Evolutionary conservation across 2,113 vertebrate species (phyloP), one percentile per base, ranked within the genome.

Genomic region (Perccottus glenii): DNA sequence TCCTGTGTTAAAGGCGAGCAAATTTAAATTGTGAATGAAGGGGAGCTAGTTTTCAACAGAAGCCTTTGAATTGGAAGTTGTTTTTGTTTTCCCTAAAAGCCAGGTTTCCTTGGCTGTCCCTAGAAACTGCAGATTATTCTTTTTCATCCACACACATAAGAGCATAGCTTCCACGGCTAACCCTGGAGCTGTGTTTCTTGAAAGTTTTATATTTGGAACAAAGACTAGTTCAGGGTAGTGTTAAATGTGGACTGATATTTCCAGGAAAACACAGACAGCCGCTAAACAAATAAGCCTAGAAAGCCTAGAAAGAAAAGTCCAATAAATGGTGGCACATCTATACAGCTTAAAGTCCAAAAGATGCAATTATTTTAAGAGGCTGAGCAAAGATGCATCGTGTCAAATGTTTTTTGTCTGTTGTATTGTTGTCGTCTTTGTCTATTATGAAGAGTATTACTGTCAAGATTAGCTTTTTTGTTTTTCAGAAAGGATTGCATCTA

Each of bases 81-180:
- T 51, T 58, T 58, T 10, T 69, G 53, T 60, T 64, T 58, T 61
- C 61, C 57, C 79, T 70, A 51, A 64, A 59, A 71, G 70, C 75
- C 12, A 38, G 53, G n/a, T 67, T 60, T 47, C 6, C 40, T 55
- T 68, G 60, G 58, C 45, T 33, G 45, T 56, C 33, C 11, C 15
- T 11, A 7, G 14, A 7, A 42, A 36, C 6, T 9, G 11, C 38
- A 19, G 45, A 40, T 43, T 38, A 12, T 3, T 59, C 40, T 38
- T 15, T 2, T 59, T 33, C 64, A 61, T 11, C 2, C 53, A 60
- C 43, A 53, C 42, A 40, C 16, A 35, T 15, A 4, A 0, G n/a
- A 14, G 60, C 47, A 72, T 36, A 38, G 42, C 16, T 38, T 57
- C 48, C 11, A 1, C 53, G n/a, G 48, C 61, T 60, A 74, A 74